Evolutionary conservation across 2,113 vertebrate genomes (phyloP).

Genomic region (Oreotrochilus melanogaster): DNA sequence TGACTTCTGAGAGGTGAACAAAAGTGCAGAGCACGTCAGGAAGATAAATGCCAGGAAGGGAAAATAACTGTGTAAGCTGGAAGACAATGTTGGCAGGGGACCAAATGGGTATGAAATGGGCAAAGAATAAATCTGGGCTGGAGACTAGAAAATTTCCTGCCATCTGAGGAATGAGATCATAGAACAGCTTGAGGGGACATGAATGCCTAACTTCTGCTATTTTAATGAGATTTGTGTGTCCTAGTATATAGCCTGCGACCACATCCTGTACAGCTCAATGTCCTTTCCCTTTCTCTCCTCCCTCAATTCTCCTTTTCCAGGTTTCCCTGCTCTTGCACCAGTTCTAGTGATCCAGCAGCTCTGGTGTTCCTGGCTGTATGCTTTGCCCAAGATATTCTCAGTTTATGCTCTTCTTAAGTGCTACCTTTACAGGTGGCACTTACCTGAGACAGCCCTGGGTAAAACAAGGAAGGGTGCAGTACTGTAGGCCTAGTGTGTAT

Average conservation of each 20-base stretch:
- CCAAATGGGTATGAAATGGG: constrained; percentile 59
- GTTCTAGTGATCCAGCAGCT: not conserved
- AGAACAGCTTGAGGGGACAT: not conserved
- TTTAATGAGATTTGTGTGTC: constrained; percentile 6
- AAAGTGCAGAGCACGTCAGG: constrained; percentile 49
- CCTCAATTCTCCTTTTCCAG: not conserved
- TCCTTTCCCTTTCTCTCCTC: not conserved
- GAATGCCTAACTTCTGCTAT: not conserved
- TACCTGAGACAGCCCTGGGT: not conserved
- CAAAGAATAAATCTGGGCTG: constrained; percentile 32
- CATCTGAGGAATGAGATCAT: constrained; percentile 44
- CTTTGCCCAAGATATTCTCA: not conserved
- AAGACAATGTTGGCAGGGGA: constrained; percentile 60
- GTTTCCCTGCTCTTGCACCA: not conserved
- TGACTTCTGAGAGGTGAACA: constrained; percentile 46
- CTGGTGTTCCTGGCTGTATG: not conserved
- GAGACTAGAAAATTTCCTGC: constrained; percentile 34
- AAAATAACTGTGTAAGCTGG: constrained; percentile 47
- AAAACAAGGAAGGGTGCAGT: not conserved
- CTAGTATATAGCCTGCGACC: not conserved
- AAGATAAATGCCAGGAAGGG: constrained; percentile 59
- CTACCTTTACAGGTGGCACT: not conserved
- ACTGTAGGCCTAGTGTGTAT: not conserved
- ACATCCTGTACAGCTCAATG: not conserved
- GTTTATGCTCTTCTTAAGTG: not conserved